phyloP scores from a whole-genome alignment of 2,888 invertebrate genomes.

The Eupithecia insigniata region DNA sequence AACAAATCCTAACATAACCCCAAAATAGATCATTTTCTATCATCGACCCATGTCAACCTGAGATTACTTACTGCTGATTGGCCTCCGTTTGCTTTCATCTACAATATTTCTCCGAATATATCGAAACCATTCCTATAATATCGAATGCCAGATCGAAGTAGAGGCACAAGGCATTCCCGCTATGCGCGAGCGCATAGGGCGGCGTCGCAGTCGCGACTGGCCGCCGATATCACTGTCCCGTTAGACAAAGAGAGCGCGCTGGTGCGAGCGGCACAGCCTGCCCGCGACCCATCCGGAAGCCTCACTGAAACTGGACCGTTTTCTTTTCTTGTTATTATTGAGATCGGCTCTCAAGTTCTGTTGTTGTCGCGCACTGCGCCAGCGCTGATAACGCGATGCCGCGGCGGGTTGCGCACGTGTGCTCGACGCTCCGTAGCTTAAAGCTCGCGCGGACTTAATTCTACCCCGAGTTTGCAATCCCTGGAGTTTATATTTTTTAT shows the following conservation, averaged over 20 bases:
- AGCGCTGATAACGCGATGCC: constrained; percentile 83
- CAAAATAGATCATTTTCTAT: not conserved
- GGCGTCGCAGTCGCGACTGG: constrained; percentile 78
- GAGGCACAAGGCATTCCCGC: not conserved
- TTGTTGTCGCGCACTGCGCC: constrained; percentile 82
- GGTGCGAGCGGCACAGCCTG: constrained; percentile 67
- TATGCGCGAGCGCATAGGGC: constrained; percentile 57
- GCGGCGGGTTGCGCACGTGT: constrained; percentile 79
- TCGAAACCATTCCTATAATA: not conserved
- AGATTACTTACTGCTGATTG: not conserved
- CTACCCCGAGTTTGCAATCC: constrained; percentile 52
- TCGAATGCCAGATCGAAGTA: not conserved
- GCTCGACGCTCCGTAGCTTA: constrained; percentile 65
- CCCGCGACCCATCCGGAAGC: constrained; percentile 82
- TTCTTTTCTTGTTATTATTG: constrained; percentile 85
- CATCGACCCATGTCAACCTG: not conserved
- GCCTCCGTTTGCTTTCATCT: not conserved
- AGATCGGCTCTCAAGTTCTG: constrained; percentile 83
- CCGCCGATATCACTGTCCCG: constrained; percentile 78
- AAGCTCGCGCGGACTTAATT: constrained; percentile 69
- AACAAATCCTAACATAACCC: not conserved
- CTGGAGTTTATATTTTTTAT: constrained; percentile 69
- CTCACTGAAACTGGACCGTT: constrained; percentile 85
- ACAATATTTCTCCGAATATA: not conserved
- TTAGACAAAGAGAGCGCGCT: constrained; percentile 76